phyloP scores from a whole-genome alignment of 2,888 invertebrate genomes.

The Athripsodes cinereus region DNA sequence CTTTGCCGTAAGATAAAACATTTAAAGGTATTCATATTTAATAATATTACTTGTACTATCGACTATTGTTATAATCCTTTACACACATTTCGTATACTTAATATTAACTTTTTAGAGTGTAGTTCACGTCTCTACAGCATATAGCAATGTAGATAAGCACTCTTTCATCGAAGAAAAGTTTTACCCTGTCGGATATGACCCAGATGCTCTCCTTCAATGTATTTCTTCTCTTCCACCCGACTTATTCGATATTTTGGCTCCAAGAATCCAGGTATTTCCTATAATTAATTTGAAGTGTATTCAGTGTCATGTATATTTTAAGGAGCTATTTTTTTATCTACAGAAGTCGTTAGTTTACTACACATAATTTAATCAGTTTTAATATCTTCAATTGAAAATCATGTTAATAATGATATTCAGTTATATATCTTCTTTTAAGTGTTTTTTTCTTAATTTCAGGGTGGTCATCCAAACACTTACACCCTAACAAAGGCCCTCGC shows the following conservation, averaged over 20 bases:
- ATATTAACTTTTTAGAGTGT: conserved; percentile 48
- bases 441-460: conserved; percentile 13
- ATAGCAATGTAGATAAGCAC: conserved; percentile 81
- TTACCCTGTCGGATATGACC: conserved; percentile 66
- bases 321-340: too few species aligned
- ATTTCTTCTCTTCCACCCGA: conserved; percentile 56
- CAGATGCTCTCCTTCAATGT: conserved; percentile 55
- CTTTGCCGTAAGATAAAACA: conserved; percentile 75
- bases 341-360: too few species aligned
- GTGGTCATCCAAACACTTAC: conserved; percentile 77
- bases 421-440: too few species aligned
- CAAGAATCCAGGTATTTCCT: conserved; percentile 51
- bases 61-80: too few species aligned
- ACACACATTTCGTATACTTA: too few species aligned
- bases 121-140: conserved; percentile 94
- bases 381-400: too few species aligned
- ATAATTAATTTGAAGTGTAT: too few species aligned
- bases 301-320: too few species aligned
- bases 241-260: conserved; percentile 51
- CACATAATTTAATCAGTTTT: too few species aligned
- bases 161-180: conserved; percentile 74
- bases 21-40: conserved; percentile 51
- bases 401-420: too few species aligned
- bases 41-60: not conserved
- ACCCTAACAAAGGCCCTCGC: conserved; percentile 93